Conservation (phyloP, 2,113 vertebrate genomes). For the Eidolon helvum region DNA sequence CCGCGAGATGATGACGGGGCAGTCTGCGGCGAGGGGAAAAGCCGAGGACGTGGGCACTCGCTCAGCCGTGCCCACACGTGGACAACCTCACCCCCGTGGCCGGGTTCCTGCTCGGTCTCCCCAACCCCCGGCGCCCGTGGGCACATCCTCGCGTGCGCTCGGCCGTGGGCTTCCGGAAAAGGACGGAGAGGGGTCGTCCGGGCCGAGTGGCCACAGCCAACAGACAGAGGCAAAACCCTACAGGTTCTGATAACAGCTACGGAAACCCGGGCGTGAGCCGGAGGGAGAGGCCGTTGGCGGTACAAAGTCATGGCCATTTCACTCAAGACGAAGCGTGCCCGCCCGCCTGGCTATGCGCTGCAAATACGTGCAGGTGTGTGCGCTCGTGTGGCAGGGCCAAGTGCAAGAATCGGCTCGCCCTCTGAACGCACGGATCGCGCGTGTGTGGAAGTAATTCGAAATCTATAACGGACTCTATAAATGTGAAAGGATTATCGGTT, state of each 20-base stretch:
- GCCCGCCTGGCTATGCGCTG: background rate
- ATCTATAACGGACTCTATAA: background rate
- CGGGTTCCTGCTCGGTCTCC: background rate
- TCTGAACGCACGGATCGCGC: background rate
- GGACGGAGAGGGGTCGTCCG: background rate
- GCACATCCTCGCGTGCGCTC: background rate
- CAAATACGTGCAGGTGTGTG: background rate
- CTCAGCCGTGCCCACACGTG: background rate
- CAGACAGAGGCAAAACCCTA: background rate
- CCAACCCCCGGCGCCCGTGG: background rate
- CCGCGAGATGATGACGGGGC: constrained; percentile 44
- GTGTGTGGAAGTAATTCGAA: background rate
- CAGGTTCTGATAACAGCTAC: background rate
- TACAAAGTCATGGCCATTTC: background rate
- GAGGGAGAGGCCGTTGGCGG: background rate
- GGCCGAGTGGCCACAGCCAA: background rate
- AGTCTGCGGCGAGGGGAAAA: constrained; percentile 15
- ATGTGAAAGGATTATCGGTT: background rate
- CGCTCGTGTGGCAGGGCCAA: background rate
- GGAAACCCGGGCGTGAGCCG: background rate
- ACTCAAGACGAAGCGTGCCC: background rate
- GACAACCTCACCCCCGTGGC: background rate
- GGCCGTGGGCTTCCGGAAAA: background rate
- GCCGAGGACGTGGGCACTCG: background rate
- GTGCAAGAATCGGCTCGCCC: background rate